Conservation (phyloP, 2,113 vertebrate genomes). For the Paratilapia polleni region DNA sequence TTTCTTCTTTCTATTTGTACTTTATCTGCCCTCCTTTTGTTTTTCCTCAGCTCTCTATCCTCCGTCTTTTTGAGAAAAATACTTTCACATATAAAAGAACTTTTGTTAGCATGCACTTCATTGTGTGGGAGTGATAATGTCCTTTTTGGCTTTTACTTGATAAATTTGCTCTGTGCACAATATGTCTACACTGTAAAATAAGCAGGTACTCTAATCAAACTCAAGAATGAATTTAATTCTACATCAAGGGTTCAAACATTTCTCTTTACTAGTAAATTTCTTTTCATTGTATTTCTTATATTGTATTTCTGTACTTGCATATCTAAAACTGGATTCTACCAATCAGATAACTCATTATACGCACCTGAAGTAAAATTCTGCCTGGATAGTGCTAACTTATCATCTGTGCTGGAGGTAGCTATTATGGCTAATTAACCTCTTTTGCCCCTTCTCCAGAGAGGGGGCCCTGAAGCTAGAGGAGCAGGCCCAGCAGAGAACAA, state of each 20-base stretch:
- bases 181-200: neutral
- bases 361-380: neutral
- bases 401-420: slow-evolving; percentile 30
- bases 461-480: slow-evolving; percentile 26
- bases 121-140: slow-evolving; percentile 1
- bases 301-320: neutral
- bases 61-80: neutral
- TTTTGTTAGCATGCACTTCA: neutral
- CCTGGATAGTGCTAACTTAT: neutral
- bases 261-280: neutral
- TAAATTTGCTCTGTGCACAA: neutral
- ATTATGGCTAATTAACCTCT: slow-evolving; percentile 66
- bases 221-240: neutral
- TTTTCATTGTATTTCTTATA: too few relatives aligned
- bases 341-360: neutral
- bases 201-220: neutral
- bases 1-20: neutral
- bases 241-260: neutral
- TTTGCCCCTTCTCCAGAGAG: slow-evolving; percentile 33
- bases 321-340: neutral
- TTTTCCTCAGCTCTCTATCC: neutral
- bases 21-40: slow-evolving; percentile 4
- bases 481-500: slow-evolving; percentile 38
- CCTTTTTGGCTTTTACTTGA: neutral
- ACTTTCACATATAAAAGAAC: neutral